A percentile compares a stretch with the other conserved stretches of the same genome.
Evolutionary conservation across 2,888 invertebrate genomes (phyloP).

Genomic region (Anorthoa munda): DNA sequence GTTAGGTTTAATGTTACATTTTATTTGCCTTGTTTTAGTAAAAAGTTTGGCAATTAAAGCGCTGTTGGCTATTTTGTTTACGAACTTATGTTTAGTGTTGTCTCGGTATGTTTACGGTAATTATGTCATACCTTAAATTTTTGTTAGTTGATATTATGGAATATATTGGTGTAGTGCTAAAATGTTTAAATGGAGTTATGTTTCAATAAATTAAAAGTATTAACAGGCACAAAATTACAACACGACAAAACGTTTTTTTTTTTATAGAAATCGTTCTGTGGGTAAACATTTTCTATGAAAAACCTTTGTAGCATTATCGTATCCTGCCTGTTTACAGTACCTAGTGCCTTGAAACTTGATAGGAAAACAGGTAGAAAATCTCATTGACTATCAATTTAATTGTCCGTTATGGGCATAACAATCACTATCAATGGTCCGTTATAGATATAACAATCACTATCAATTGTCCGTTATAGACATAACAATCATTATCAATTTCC

Average conservation of each 20-base stretch:
- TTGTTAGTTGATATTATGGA: slow-evolving; percentile 7
- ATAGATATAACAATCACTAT: too few species aligned
- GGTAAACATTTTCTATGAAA: too few species aligned
- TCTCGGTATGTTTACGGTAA: slow-evolving; percentile 45
- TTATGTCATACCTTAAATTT: slow-evolving; percentile 34
- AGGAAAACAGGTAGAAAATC: background rate
- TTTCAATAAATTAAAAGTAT: background rate
- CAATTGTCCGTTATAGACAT: too few species aligned
- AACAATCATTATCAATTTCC: background rate
- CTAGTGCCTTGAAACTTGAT: background rate
- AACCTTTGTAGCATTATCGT: too few species aligned
- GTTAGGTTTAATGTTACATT: slow-evolving; percentile 60
- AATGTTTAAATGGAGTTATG: background rate
- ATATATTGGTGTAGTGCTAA: too few species aligned
- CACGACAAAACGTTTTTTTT: too few species aligned
- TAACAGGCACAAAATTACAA: too few species aligned
- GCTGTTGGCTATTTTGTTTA: slow-evolving; percentile 55
- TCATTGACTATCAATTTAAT: background rate
- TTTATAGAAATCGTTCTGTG: too few species aligned
- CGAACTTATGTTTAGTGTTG: slow-evolving; percentile 58
- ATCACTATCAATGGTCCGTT: background rate
- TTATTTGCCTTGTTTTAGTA: slow-evolving; percentile 62
- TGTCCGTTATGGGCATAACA: background rate
- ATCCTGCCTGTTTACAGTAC: too few species aligned
- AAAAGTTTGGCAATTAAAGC: slow-evolving; percentile 66